phyloP scores from a whole-genome alignment of 2,888 invertebrate genomes.

The Lasioglossum vierecki region DNA sequence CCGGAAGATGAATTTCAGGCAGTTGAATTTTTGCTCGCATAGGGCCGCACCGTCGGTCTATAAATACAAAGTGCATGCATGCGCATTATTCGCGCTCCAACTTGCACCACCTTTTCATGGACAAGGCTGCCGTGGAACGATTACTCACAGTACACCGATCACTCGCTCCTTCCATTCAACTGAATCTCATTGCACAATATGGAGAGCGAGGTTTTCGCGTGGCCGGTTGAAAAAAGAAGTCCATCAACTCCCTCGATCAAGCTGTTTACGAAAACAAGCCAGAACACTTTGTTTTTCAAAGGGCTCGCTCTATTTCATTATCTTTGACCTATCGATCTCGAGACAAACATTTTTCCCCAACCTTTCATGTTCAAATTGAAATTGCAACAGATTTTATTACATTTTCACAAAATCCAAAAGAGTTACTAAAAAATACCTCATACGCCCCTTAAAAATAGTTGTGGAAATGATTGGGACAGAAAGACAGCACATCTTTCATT shows the following conservation, averaged over 20 bases:
- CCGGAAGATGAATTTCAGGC: constrained; percentile 21
- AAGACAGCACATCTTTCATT: no score
- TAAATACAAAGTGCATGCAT: constrained; percentile 61
- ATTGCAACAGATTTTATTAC: not conserved
- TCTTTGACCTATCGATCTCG: not conserved
- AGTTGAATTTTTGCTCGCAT: constrained; percentile 52
- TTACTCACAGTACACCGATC: constrained; percentile 54
- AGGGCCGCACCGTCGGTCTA: constrained; percentile 33
- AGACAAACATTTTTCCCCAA: not conserved
- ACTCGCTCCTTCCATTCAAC: constrained; percentile 53
- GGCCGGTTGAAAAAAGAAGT: constrained; percentile 4
- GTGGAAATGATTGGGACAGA: no score
- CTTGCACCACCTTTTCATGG: constrained; percentile 62
- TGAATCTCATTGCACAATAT: constrained; percentile 43
- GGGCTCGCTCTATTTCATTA: not conserved
- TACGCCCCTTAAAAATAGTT: no score
- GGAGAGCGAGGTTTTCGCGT: constrained; percentile 26
- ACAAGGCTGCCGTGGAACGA: constrained; percentile 55
- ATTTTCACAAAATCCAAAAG: not conserved
- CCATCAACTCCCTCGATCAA: constrained; percentile 36
- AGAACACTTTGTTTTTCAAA: not conserved
- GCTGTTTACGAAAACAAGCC: constrained; percentile 19
- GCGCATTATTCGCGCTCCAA: constrained; percentile 60
- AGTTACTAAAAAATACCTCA: no score
- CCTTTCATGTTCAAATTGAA: not conserved